Conservation (phyloP, 2,113 vertebrate genomes). For the Desmodus rotundus region DNA sequence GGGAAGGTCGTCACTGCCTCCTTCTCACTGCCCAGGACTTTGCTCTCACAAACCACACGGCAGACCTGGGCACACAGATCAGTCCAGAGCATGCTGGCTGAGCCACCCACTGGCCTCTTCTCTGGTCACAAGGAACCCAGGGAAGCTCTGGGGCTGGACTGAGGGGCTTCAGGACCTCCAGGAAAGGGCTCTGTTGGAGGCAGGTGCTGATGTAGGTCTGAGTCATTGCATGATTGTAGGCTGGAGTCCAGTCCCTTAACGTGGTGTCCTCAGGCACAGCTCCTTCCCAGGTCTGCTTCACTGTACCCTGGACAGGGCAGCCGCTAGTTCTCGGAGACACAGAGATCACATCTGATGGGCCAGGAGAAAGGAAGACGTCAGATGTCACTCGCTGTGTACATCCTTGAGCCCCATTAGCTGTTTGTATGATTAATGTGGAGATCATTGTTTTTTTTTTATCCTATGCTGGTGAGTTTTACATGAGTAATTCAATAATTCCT, state of each 20-base stretch:
- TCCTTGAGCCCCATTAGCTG: background rate
- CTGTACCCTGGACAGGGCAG: background rate
- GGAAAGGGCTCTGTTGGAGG: background rate
- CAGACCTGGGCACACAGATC: background rate
- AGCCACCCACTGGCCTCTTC: background rate
- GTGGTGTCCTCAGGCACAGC: background rate
- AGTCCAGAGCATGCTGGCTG: background rate
- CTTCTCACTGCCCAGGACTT: background rate
- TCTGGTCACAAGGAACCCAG: background rate
- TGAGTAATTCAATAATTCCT: background rate
- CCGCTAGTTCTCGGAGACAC: background rate
- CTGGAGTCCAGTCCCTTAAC: background rate
- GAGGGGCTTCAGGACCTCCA: background rate
- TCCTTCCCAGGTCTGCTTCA: background rate
- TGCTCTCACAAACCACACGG: background rate
- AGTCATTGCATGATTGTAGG: background rate
- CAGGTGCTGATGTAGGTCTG: background rate
- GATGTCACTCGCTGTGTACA: background rate
- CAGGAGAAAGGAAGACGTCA: background rate
- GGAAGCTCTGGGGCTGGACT: background rate
- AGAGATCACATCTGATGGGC: background rate
- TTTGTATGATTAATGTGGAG: background rate
- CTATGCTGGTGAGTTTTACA: background rate
- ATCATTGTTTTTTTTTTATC: background rate
- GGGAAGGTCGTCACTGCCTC: rapidly evolving